Conservation (phyloP, 2,888 invertebrate genomes). For the Sarcophaga subvicina region DNA sequence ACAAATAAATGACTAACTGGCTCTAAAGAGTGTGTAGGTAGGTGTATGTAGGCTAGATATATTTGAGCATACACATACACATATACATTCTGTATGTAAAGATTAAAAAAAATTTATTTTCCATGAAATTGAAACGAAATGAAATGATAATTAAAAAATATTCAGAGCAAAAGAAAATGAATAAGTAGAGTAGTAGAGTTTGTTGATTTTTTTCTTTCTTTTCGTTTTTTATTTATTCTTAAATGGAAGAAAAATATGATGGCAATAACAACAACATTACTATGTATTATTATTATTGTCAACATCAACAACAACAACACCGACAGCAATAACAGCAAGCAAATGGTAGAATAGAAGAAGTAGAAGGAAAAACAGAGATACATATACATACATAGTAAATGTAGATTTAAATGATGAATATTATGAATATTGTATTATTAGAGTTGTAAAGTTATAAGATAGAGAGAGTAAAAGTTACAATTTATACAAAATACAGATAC, state of each 20-base stretch:
- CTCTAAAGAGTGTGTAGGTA: no score
- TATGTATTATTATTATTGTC: not conserved
- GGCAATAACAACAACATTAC: conserved; percentile 44
- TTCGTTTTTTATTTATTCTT: not conserved
- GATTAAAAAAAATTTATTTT: not conserved
- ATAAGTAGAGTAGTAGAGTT: not conserved
- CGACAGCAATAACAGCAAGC: conserved; percentile 60
- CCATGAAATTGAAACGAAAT: conserved; percentile 6
- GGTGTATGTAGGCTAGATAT: no score
- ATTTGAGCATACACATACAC: no score
- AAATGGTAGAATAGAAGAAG: conserved; percentile 47
- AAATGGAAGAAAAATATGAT: conserved; percentile 24
- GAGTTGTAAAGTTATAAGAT: not conserved
- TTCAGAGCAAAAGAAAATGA: conserved; percentile 13
- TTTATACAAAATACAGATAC: not conserved
- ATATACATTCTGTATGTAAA: no score
- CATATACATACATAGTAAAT: not conserved
- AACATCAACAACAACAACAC: conserved; percentile 42
- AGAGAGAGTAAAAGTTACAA: conserved; percentile 4
- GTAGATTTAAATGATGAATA: conserved; percentile 3
- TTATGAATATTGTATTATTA: conserved; percentile 1
- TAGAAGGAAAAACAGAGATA: conserved; percentile 12
- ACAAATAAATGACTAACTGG: no score
- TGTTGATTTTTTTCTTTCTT: not conserved
- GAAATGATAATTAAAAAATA: not conserved